Evolutionary conservation across 2,797 vertebrate genomes (phyloP).

Genomic region (Rhynchotus rufescens): DNA sequence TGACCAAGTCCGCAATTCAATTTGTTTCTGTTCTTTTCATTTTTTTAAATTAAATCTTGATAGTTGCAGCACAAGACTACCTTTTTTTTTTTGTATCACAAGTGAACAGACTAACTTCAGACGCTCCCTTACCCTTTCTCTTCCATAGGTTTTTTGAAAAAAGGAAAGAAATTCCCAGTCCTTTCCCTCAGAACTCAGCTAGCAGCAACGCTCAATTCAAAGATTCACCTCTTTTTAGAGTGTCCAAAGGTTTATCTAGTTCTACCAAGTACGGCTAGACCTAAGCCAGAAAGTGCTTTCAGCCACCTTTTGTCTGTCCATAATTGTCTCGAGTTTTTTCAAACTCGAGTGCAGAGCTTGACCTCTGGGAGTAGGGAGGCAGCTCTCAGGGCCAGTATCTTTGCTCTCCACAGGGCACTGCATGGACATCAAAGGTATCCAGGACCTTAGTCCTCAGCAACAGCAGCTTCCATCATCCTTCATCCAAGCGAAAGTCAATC

Average conservation of each 20-base stretch:
- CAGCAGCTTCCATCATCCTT: background rate
- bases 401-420: background rate
- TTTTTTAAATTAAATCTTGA: conserved; percentile 53
- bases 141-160: background rate
- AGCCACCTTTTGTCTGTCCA: background rate
- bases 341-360: background rate
- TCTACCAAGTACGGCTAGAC: background rate
- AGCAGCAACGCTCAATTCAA: background rate
- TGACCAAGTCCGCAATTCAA: conserved; percentile 12
- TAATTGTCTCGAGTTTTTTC: background rate
- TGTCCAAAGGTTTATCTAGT: background rate
- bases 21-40: background rate
- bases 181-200: background rate
- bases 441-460: background rate
- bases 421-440: too few species aligned
- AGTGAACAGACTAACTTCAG: background rate
- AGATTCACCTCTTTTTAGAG: background rate
- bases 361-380: background rate
- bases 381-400: background rate
- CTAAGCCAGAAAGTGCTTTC: background rate
- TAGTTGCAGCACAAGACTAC: background rate
- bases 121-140: background rate
- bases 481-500: background rate
- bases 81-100: background rate
- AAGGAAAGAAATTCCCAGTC: background rate